Conservation (phyloP, 2,888 invertebrate species). For the Petrolisthes cinctipes region DNA sequence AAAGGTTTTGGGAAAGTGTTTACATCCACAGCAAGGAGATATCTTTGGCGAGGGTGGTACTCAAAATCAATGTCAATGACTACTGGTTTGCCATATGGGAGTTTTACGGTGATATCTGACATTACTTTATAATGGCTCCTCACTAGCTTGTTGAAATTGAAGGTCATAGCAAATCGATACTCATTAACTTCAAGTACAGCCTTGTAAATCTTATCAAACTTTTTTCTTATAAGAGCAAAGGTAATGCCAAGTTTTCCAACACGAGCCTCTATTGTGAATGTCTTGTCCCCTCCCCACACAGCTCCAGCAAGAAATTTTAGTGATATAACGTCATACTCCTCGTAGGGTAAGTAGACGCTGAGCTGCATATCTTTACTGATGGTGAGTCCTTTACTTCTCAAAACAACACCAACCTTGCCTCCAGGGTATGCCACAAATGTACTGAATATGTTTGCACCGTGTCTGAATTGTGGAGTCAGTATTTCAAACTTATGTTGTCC, state of each 20-base stretch:
- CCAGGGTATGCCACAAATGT: slow-evolving; percentile 34
- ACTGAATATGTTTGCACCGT: slow-evolving; percentile 7
- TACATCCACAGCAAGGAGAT: not conserved
- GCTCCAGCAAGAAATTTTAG: not conserved
- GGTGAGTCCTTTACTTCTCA: not conserved
- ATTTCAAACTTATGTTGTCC: slow-evolving; percentile 27
- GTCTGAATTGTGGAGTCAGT: slow-evolving; percentile 33
- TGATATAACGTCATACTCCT: slow-evolving; percentile 45
- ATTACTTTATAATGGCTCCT: no score
- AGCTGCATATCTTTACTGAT: slow-evolving; percentile 13
- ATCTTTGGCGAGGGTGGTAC: not conserved
- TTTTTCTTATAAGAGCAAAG: not conserved
- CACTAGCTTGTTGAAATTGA: not conserved
- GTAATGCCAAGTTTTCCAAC: slow-evolving; percentile 42
- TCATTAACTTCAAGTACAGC: not conserved
- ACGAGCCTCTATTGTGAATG: slow-evolving; percentile 10
- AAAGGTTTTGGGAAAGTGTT: not conserved
- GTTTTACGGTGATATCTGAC: no score
- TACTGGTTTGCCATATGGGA: no score
- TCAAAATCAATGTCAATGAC: not conserved
- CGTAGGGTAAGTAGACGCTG: slow-evolving; percentile 36
- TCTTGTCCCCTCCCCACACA: not conserved
- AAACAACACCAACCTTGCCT: slow-evolving; percentile 27
- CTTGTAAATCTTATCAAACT: not conserved
- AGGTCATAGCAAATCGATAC: slow-evolving; percentile 16